These are phyloP conservation scores for Macrobrachium nipponense DNA, from an alignment of 1,140 invertebrate genomes.

Conservation along the genomic window DNA sequence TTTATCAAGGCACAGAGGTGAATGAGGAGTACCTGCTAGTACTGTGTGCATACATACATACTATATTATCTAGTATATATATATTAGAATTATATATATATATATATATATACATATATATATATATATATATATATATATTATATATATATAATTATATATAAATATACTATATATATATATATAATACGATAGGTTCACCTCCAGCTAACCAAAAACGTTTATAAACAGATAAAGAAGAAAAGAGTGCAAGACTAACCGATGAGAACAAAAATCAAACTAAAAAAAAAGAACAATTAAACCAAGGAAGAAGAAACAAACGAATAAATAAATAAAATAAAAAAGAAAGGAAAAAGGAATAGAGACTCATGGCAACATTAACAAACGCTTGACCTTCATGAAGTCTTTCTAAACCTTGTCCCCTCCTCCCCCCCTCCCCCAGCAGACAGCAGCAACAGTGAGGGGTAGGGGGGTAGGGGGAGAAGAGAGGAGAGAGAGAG, in stretches of 20 bases:
- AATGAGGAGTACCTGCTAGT: neutral
- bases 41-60: slow-evolving; percentile 1
- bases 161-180: slow-evolving; percentile 9
- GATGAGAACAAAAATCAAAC: neutral
- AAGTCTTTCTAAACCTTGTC: too few species aligned
- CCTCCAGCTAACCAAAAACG: neutral
- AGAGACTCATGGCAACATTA: too few species aligned
- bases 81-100: slow-evolving; percentile 33
- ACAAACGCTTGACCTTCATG: too few species aligned
- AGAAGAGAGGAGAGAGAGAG: too few species aligned
- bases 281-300: neutral
- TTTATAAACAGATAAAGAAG: neutral
- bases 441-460: too few species aligned
- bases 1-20: too few species aligned
- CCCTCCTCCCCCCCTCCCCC: too few species aligned
- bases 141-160: slow-evolving; percentile 16
- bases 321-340: too few species aligned
- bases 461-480: too few species aligned
- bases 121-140: slow-evolving; percentile 32
- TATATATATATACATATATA: slow-evolving; percentile 32
- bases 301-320: neutral
- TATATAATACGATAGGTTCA: neutral
- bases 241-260: slow-evolving; percentile 1
- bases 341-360: too few species aligned
- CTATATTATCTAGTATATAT: slow-evolving; percentile 9